Conservation (phyloP, 2,113 vertebrate genomes). For the Hemibagrus wyckioides region DNA sequence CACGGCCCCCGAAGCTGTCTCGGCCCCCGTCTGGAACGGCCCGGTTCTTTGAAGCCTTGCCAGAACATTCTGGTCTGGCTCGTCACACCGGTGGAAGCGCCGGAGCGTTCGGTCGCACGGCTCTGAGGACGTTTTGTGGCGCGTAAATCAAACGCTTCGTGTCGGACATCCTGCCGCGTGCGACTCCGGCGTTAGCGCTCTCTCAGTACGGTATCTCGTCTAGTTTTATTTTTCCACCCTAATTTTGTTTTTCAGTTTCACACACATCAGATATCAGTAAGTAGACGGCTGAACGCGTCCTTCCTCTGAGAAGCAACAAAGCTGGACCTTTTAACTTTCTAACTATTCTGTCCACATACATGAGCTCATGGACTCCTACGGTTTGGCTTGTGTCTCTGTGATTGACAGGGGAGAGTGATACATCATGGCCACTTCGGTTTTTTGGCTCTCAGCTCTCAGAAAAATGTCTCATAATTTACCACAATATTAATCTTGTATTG, state of each 20-base stretch:
- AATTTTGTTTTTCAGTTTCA: too few species aligned
- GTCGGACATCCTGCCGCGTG: neutral
- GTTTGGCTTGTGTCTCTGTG: neutral
- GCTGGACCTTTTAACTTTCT: neutral
- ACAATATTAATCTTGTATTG: neutral
- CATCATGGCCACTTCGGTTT: neutral
- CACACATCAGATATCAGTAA: neutral
- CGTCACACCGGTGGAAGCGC: neutral
- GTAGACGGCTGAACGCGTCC: neutral
- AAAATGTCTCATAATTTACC: neutral
- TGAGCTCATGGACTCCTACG: neutral
- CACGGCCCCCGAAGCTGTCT: slow-evolving; percentile 14
- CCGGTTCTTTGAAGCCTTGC: slow-evolving; percentile 21
- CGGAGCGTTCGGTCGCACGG: neutral
- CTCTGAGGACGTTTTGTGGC: neutral
- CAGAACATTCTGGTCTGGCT: slow-evolving; percentile 43
- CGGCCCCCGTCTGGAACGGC: slow-evolving; percentile 24
- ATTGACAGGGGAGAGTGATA: neutral
- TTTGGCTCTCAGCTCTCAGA: neutral
- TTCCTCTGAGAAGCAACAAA: neutral
- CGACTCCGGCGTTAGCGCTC: neutral
- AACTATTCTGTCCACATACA: too few species aligned
- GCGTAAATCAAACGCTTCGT: neutral
- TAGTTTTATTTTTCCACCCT: neutral
- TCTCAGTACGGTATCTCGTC: neutral